Base-by-base conservation (phyloP, 2,888 invertebrate species). In the Plagodis pulveraria region DNA sequence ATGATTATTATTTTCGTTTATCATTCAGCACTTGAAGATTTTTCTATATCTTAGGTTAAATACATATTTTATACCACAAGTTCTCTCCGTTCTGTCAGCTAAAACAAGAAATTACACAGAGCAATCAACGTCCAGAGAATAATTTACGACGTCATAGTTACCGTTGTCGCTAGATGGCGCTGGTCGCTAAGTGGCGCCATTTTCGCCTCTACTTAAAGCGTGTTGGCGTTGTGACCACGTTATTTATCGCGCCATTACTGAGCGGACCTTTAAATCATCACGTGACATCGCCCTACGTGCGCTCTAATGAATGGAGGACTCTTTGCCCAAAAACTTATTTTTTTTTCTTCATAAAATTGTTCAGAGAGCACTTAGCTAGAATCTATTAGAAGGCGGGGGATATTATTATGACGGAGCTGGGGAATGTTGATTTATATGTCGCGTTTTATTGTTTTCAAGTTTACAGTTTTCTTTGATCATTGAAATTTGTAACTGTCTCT, bases 171-270 rank as follows among this genome's bases (percentile, higher is more conserved):
- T 73, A 70, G 70, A 70, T 70, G 70, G 65, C 70, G 55, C 50
- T 55, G 47, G 53, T 8, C 50, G 72, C 70, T 74, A 74, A 72
- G 68, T 69, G 73, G 73, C 70, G 71, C 73, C 59, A 56, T 57
- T 56, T 61, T 62, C 58, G 55, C 63, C 58, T 67, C 56, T 62
- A 68, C 65, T 68, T 68, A 63, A 74, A 70, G 72, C 70, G 45
- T 52, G 60, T 62, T 77, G 76, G 77, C 82, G 80, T 73, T 82
- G 85, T 89, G 87, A 86, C 91, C 88, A 83, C 76, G 84, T 91
- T 92, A 93, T 93, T 93, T 93, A 93, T 93, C 89, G 91, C 87
- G 74, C 93, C 93, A 93, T 93, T 93, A 93, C 87, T 77, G 86
- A 82, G 79, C 78, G 77, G 81, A 74, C 83, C 88, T 82, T 87